Conservation (phyloP, 2,113 vertebrate species). For the Oxyura jamaicensis region DNA sequence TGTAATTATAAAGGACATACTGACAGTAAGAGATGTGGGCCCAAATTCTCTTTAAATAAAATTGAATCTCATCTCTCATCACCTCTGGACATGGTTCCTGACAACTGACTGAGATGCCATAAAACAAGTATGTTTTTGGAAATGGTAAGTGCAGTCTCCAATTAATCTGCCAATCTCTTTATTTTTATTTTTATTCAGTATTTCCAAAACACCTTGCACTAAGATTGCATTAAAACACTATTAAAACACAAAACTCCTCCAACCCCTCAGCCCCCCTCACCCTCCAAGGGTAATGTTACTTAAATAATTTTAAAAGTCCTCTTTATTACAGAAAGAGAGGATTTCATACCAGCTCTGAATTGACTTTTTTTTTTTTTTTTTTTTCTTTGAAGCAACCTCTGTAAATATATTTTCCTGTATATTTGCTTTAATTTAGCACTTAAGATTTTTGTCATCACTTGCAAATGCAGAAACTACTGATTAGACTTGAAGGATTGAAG, state of each 20-base stretch:
- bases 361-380: neutral
- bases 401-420: neutral
- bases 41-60: neutral
- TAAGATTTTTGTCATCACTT: neutral
- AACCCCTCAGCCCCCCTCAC: too few relatives aligned
- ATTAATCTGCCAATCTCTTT: neutral
- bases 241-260: neutral
- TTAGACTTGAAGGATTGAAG: neutral
- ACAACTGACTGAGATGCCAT: neutral
- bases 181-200: neutral
- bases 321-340: neutral
- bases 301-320: neutral
- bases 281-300: neutral
- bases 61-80: neutral
- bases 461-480: neutral
- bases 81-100: neutral
- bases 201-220: neutral
- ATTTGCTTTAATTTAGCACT: neutral
- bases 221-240: neutral
- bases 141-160: neutral
- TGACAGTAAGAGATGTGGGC: neutral
- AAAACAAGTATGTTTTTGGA: neutral
- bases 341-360: neutral
- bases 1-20: neutral
- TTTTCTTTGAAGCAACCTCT: neutral